Conservation (phyloP, 2,113 vertebrate species). For the Hydrolagus affinis region DNA sequence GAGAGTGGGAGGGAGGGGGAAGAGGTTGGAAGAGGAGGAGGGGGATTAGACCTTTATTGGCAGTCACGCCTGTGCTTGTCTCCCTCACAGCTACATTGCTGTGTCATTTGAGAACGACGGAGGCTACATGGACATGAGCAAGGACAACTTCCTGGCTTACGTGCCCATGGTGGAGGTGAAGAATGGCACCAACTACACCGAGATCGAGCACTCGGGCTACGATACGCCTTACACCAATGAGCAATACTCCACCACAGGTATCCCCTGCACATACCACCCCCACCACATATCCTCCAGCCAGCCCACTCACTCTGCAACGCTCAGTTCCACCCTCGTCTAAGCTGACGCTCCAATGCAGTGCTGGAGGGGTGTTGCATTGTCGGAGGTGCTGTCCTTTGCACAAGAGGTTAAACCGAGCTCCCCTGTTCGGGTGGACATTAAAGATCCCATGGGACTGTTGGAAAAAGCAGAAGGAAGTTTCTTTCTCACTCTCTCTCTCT, state of each 20-base stretch:
- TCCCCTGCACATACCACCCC: no score
- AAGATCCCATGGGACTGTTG: background rate
- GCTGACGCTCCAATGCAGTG: background rate
- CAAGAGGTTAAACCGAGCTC: background rate
- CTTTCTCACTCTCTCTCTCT: background rate
- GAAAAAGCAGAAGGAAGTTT: background rate
- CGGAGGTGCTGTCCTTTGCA: background rate
- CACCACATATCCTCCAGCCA: no score
- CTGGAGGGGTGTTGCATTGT: background rate
- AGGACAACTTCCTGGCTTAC: constrained; percentile 79
- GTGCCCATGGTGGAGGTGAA: constrained; percentile 87
- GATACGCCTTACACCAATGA: constrained; percentile 80
- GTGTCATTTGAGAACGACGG: constrained; percentile 81
- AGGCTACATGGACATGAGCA: constrained; percentile 98
- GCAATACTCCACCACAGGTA: constrained; percentile 53
- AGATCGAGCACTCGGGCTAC: constrained; percentile 81
- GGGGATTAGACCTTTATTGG: no score
- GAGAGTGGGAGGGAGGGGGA: no score
- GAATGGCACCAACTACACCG: constrained; percentile 80
- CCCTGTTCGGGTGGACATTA: background rate
- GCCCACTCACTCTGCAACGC: no score
- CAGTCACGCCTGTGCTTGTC: background rate
- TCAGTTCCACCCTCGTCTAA: background rate
- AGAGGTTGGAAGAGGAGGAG: no score
- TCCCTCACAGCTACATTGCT: constrained; percentile 64